Percentiles rank a stretch among this genome's conserved stretches.
These are phyloP conservation scores for Gerosis bhagava DNA, from an alignment of 2,888 invertebrate species.

Conservation along the genomic window DNA sequence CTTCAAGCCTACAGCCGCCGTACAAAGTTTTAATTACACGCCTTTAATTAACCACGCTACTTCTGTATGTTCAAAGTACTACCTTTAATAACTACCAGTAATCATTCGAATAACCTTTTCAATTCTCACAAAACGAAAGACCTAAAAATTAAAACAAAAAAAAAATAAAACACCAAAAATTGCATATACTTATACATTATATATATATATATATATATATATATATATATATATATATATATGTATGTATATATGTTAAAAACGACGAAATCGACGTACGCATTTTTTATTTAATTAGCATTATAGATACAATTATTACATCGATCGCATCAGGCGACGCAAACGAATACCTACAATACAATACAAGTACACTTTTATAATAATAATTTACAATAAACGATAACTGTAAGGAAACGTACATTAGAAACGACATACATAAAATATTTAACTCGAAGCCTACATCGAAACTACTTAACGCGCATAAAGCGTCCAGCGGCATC, in stretches of 20 bases:
- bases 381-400: slow-evolving; percentile 74
- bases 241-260: too few species aligned
- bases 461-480: slow-evolving; percentile 69
- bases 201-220: too few species aligned
- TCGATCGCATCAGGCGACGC: too few species aligned
- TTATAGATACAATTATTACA: too few species aligned
- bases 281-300: too few species aligned
- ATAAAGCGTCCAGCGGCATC: slow-evolving; percentile 69
- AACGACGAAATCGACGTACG: too few species aligned
- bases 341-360: too few species aligned
- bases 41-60: slow-evolving; percentile 65
- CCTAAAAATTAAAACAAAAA: too few species aligned
- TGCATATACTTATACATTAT: too few species aligned
- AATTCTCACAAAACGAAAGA: slow-evolving; percentile 59
- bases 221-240: too few species aligned
- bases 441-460: slow-evolving; percentile 63
- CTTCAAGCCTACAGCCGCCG: slow-evolving; percentile 19
- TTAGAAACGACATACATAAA: slow-evolving; percentile 66
- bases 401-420: slow-evolving; percentile 66
- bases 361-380: slow-evolving; percentile 66
- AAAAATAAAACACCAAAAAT: slow-evolving; percentile 55
- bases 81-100: slow-evolving; percentile 48
- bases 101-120: slow-evolving; percentile 33
- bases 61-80: slow-evolving; percentile 70
- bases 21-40: slow-evolving; percentile 49